Evolutionary conservation across 2,888 invertebrate species (phyloP).

Genomic region (Physocephala rufipes): DNA sequence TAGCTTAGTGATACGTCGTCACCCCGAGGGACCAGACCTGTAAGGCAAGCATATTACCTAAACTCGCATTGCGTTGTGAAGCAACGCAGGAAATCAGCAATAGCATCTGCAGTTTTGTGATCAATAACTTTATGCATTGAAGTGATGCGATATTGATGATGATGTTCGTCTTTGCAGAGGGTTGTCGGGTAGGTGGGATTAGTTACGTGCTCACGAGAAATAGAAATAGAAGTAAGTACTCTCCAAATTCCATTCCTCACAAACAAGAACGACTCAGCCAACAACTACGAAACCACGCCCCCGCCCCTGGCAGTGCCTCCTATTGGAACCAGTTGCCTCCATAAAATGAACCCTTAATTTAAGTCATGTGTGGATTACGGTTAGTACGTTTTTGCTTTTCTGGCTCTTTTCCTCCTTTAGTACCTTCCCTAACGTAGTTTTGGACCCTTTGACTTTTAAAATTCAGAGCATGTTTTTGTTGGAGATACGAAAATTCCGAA

Average conservation of each 20-base stretch:
- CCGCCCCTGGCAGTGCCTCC: neutral
- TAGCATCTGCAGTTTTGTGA: neutral
- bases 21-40: neutral
- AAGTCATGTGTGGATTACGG: slow-evolving; percentile 29
- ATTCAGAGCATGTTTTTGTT: slow-evolving; percentile 15
- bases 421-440: neutral
- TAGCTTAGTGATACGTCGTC: slow-evolving; percentile 4
- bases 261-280: slow-evolving; percentile 2
- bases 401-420: neutral
- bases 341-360: slow-evolving; percentile 16
- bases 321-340: neutral
- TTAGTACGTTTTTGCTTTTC: neutral
- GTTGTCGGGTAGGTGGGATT: no score
- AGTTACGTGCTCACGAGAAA: neutral
- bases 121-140: slow-evolving; percentile 23
- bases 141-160: slow-evolving; percentile 31
- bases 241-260: no score
- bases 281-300: neutral
- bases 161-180: neutral
- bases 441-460: neutral
- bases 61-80: no score
- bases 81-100: neutral
- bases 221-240: no score
- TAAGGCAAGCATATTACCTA: neutral
- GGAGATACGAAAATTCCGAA: neutral